Conservation (phyloP, 2,888 invertebrate genomes). For the Tineola bisselliella region DNA sequence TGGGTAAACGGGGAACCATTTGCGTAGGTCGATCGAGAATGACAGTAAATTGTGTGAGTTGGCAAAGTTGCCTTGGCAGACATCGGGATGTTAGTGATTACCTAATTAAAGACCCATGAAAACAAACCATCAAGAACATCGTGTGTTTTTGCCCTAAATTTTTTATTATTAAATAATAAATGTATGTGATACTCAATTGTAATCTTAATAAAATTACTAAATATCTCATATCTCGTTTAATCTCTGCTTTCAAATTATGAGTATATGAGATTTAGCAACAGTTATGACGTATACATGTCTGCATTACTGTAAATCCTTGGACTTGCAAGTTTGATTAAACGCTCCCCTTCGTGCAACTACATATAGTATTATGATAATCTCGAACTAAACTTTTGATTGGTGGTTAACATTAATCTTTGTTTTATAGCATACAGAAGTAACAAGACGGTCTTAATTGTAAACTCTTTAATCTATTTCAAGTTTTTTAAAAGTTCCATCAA, state of each 20-base stretch:
- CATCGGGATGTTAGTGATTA: too few relatives aligned
- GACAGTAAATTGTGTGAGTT: too few relatives aligned
- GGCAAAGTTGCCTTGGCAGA: too few relatives aligned
- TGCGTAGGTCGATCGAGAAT: too few relatives aligned
- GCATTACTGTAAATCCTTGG: conserved; percentile 27
- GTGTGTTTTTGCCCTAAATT: too few relatives aligned
- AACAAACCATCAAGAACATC: too few relatives aligned
- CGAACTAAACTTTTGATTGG: background rate
- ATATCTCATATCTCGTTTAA: background rate
- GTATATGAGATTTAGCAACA: background rate
- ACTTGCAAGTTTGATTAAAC: conserved; percentile 39
- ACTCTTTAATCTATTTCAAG: conserved; percentile 34
- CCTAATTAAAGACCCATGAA: too few relatives aligned
- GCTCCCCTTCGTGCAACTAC: background rate
- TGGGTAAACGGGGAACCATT: too few relatives aligned
- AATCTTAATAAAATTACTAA: too few relatives aligned
- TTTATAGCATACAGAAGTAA: background rate
- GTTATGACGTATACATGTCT: background rate
- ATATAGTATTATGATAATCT: background rate
- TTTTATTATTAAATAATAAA: too few relatives aligned
- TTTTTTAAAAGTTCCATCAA: conserved; percentile 34
- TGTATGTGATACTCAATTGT: too few relatives aligned
- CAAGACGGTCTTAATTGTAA: too few relatives aligned
- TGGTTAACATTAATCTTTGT: background rate
- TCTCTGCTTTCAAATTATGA: background rate